A percentile compares a stretch with the other conserved stretches of the same genome.
phyloP scores from a whole-genome alignment of 2,113 vertebrate genomes.

The Raja brachyura region DNA sequence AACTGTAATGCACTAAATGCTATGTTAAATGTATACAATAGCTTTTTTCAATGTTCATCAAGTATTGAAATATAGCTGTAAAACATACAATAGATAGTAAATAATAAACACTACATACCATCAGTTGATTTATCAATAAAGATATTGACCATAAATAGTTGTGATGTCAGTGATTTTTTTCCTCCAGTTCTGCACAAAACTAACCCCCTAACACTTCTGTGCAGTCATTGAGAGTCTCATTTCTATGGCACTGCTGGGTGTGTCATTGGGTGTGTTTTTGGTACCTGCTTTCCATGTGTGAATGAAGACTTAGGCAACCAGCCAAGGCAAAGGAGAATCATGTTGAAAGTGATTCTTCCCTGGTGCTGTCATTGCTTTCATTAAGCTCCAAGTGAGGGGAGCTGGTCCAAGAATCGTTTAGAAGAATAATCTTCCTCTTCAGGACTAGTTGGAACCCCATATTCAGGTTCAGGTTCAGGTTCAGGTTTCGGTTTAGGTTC shows the following conservation, averaged over 20 bases:
- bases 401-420: background rate
- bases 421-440: background rate
- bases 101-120: background rate
- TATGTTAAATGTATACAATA: background rate
- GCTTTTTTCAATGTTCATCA: too few species aligned
- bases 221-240: background rate
- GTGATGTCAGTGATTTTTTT: background rate
- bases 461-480: too few species aligned
- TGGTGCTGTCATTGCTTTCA: background rate
- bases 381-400: background rate
- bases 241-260: background rate
- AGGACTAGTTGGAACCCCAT: background rate
- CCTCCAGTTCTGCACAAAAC: background rate
- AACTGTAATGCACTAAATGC: background rate
- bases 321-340: background rate
- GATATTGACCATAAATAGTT: background rate
- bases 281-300: background rate
- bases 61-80: too few species aligned
- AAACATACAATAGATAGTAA: background rate
- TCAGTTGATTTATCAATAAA: background rate
- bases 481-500: too few species aligned
- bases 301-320: background rate
- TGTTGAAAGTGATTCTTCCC: background rate
- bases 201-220: background rate
- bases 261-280: too few species aligned